phyloP scores from a whole-genome alignment of 2,888 invertebrate genomes.

The Agapetus fuscipes region DNA sequence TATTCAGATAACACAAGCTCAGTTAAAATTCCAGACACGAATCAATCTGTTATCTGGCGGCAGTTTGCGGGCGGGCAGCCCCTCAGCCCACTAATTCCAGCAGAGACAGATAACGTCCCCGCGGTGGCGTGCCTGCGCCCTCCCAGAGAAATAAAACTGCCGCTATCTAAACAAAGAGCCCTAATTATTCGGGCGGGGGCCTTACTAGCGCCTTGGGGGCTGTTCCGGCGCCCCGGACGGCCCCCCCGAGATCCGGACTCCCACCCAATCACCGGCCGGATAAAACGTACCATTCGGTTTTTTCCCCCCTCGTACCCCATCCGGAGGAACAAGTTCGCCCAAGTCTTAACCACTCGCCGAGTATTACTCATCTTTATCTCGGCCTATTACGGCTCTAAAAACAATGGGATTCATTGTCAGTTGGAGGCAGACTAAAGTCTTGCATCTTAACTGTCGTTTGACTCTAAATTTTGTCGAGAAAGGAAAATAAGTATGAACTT shows the following conservation, averaged over 20 bases:
- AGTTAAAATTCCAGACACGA: too few species aligned
- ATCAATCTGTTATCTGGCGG: too few species aligned
- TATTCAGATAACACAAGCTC: too few species aligned
- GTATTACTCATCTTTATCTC: not conserved
- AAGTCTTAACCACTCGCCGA: too few species aligned
- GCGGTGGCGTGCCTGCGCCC: not conserved
- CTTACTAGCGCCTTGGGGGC: conserved; percentile 61
- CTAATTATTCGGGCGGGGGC: conserved; percentile 58
- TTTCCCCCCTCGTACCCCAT: conserved; percentile 23
- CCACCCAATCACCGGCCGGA: conserved; percentile 52
- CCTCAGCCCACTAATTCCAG: conserved; percentile 14
- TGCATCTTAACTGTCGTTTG: too few species aligned
- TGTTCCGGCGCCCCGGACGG: conserved; percentile 57
- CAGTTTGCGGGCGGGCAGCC: too few species aligned
- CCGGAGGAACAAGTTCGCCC: not conserved
- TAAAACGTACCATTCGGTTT: conserved; percentile 48
- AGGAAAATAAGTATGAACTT: too few species aligned
- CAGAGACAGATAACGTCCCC: conserved; percentile 19
- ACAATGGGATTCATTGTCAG: too few species aligned
- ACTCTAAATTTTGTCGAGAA: too few species aligned
- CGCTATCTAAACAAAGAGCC: conserved; percentile 53
- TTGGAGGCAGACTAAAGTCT: too few species aligned
- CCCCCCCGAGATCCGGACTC: conserved; percentile 48
- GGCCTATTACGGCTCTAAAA: too few species aligned
- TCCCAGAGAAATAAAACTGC: conserved; percentile 41